Conservation (phyloP, 2,888 invertebrate genomes). For the Megaustenia siamemsis region DNA sequence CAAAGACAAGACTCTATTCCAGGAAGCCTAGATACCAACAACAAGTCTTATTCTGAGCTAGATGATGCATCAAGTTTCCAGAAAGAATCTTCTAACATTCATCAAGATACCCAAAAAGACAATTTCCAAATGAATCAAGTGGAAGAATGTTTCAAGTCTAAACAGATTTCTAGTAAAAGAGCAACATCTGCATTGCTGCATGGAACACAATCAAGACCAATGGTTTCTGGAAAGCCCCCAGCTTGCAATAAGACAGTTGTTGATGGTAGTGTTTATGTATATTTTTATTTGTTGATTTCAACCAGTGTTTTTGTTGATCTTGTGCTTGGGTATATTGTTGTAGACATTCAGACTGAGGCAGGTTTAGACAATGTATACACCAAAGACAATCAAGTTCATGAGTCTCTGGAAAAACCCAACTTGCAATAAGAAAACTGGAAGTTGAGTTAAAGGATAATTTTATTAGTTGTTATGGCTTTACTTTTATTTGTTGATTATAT, state of each 20-base stretch:
- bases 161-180: not conserved
- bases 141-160: not conserved
- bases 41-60: not conserved
- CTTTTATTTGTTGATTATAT: no score
- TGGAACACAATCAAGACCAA: not conserved
- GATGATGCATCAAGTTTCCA: not conserved
- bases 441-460: no score
- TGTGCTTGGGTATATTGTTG: no score
- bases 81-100: slow-evolving; percentile 9
- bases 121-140: not conserved
- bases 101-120: not conserved
- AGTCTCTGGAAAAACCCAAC: no score
- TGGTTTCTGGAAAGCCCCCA: slow-evolving; percentile 29
- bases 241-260: not conserved
- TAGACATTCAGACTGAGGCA: no score
- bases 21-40: no score
- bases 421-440: no score
- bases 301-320: no score
- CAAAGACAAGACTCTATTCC: not conserved
- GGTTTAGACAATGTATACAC: no score
- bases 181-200: not conserved
- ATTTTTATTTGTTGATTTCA: not conserved
- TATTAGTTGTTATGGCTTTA: no score
- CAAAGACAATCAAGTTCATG: no score
- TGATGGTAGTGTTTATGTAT: slow-evolving; percentile 6